Evolutionary conservation across 37 sponge, comb jelly and placozoan genomes (phyloP), one percentile per base, ranked within the genome.

Genomic region (Ianthella basta): DNA sequence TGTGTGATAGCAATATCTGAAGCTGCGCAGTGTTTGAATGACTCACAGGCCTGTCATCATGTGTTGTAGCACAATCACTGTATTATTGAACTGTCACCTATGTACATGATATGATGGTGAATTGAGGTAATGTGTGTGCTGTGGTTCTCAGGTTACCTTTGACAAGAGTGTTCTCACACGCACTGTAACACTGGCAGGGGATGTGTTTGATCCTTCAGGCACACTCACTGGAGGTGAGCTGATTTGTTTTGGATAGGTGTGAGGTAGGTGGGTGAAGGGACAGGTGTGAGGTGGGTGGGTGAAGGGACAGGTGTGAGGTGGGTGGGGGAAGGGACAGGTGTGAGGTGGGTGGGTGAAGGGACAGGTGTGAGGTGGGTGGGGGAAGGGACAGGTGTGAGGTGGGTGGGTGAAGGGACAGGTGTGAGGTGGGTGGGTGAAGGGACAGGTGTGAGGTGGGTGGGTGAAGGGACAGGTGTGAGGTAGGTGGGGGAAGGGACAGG

Each of bases 131-230:
- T 82, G 67, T 38, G 33, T 60, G 38, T 81, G 33, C 21, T 68
- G 5, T 72, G 79, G 50, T 44, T 6, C 15, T 16, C 40, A 96
- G 96, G 96, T 96, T 21, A 88, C 95, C 1, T 97, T 97, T 87
- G 90, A 95, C 66, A 90, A 91, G 82, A 68, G 84, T 50, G 90
- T 97, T 55, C 60, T 82, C 70, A 86, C 86, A 0, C 88, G 87
- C 12, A 89, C 94, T 21, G 97, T 97, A 0, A 78, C 98, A 19
- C 78, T 95, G 40, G 88, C 92, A 55, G 98, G 98, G 0, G 98
- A 97, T 70, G 89, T 95, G 40, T 95, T 94, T 80, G 94, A 97
- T 80, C 98, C 98, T 0, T 91, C 98, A 30, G 98, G 98, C 10
- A 94, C 97, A 0, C 72, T 96, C 15, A 85, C 97, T 23, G 97